These are phyloP conservation scores for Lophotis ruficrista DNA, from an alignment of 2,113 vertebrate genomes.

Conservation along the genomic window DNA sequence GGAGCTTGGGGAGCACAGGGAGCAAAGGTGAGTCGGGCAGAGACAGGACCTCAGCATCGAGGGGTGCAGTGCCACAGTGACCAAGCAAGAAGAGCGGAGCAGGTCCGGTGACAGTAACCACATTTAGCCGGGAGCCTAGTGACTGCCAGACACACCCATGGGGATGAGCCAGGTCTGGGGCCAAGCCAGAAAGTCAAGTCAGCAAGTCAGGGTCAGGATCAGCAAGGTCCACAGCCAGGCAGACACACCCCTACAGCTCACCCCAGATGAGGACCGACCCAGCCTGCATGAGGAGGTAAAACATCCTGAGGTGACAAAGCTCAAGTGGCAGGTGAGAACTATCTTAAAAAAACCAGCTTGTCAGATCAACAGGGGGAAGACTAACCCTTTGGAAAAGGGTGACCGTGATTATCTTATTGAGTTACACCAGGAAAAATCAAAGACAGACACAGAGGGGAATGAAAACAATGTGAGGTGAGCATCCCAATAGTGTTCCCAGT, in stretches of 20 bases:
- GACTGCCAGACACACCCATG: neutral
- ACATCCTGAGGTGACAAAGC: neutral
- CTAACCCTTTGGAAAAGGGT: neutral
- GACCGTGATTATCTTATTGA: neutral
- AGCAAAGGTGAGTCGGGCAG: neutral
- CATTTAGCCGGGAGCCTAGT: neutral
- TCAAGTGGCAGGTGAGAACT: neutral
- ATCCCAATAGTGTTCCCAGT: neutral
- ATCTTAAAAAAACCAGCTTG: constrained; percentile 5
- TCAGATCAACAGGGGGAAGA: neutral
- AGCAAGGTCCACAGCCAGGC: neutral
- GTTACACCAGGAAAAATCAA: constrained; percentile 4
- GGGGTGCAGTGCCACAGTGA: neutral
- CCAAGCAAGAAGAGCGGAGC: neutral
- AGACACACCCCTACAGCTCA: neutral
- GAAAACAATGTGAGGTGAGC: neutral
- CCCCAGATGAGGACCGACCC: neutral
- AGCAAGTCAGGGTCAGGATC: neutral
- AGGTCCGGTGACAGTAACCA: neutral
- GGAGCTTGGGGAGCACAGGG: neutral
- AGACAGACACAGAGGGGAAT: neutral
- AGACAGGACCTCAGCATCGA: neutral
- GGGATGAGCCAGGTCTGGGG: neutral
- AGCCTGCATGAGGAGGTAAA: neutral
- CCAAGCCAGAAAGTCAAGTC: neutral